Evolutionary conservation across 2,888 invertebrate species (phyloP).

Genomic region (Lepidonotus clava): DNA sequence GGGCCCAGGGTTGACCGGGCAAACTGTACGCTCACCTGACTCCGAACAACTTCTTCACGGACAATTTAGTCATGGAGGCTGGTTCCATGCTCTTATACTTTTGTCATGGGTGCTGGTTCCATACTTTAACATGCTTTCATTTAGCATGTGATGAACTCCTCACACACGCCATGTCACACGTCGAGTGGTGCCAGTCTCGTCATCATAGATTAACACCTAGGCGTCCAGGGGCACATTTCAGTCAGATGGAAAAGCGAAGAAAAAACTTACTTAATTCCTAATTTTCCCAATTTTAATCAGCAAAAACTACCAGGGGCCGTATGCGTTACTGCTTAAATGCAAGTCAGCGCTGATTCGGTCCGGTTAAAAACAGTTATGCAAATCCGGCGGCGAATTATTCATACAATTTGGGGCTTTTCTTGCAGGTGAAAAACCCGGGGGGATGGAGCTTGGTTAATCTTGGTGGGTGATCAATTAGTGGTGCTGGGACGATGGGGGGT

Average conservation of each 20-base stretch:
- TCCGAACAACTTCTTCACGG: background rate
- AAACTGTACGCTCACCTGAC: background rate
- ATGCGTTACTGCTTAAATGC: background rate
- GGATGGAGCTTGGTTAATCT: constrained; percentile 18
- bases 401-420: constrained; percentile 34
- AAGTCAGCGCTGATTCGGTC: background rate
- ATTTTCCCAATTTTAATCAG: no score
- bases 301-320: background rate
- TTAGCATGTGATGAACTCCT: constrained; percentile 28
- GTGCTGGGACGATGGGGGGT: no score
- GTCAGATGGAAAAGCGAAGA: background rate
- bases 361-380: background rate
- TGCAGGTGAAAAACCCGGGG: constrained; percentile 4
- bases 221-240: background rate
- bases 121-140: constrained; percentile 19
- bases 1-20: background rate
- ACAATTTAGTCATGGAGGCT: constrained; percentile 19
- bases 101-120: constrained; percentile 1
- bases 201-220: background rate
- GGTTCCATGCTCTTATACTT: background rate
- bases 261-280: background rate
- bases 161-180: background rate
- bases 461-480: no score
- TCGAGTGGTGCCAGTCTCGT: background rate
- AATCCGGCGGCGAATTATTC: constrained; percentile 19